Percentiles rank a stretch among this genome's conserved stretches.
phyloP scores from a whole-genome alignment of 2,797 vertebrate genomes.

The Oreochromis grahami region DNA sequence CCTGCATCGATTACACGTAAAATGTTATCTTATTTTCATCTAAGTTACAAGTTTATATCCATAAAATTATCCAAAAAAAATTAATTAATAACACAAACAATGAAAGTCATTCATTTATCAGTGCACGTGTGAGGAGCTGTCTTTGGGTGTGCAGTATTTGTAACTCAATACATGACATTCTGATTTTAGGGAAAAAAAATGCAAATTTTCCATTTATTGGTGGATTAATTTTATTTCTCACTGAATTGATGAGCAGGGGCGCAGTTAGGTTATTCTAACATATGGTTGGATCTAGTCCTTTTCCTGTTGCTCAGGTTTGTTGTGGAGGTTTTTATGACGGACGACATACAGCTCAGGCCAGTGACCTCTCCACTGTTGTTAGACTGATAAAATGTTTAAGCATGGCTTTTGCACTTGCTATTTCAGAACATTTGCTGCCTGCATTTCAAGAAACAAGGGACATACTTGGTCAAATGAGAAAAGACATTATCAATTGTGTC shows the following conservation, averaged over 20 bases:
- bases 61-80: background rate
- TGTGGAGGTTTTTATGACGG: background rate
- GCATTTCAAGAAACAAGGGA: slow-evolving; percentile 25
- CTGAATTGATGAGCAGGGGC: background rate
- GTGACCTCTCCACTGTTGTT: background rate
- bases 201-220: background rate
- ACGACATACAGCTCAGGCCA: background rate
- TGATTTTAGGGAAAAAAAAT: rapidly evolving
- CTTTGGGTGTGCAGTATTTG: background rate
- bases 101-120: background rate
- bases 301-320: background rate
- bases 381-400: slow-evolving; percentile 29
- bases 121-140: rapidly evolving
- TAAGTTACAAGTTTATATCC: background rate
- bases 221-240: background rate
- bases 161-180: background rate
- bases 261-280: background rate
- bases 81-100: background rate
- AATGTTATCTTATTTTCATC: background rate
- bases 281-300: background rate
- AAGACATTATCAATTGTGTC: slow-evolving; percentile 7
- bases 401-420: background rate
- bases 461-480: background rate
- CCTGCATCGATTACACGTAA: background rate
- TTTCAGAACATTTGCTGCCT: slow-evolving; percentile 11